Evolutionary conservation across 30 jellyfish, hydroid and myxozoan species (phyloP).

Genomic region (Nemopilema nomurai): DNA sequence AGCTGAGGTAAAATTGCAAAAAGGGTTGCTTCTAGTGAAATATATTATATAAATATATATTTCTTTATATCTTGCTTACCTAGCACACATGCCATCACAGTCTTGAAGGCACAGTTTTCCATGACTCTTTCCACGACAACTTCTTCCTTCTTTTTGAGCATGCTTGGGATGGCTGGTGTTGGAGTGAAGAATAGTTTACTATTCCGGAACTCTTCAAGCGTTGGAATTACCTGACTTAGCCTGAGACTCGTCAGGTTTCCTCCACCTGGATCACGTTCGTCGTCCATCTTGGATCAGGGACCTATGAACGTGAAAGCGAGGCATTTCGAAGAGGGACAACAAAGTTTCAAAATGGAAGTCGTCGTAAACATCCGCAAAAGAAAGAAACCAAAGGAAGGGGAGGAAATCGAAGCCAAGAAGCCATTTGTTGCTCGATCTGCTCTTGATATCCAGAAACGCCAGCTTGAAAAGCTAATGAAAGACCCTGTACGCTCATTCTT

Average conservation of each 20-base stretch:
- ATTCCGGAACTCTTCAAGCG: constrained; percentile 69
- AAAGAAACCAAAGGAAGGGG: constrained; percentile 33
- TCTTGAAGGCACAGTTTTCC: constrained; percentile 98
- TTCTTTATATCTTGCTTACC: constrained; percentile 68
- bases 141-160: constrained; percentile 89
- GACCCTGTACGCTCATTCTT: constrained; percentile 78
- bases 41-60: too few species aligned
- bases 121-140: constrained; percentile 94
- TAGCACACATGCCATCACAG: constrained; percentile 95
- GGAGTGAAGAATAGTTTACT: constrained; percentile 78
- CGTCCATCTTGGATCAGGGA: constrained; percentile 51
- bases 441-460: constrained; percentile 72
- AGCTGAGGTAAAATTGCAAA: too few species aligned
- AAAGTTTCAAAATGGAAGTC: constrained; percentile 32
- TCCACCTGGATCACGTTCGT: constrained; percentile 20
- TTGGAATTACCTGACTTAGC: constrained; percentile 84
- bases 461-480: constrained; percentile 85
- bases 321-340: background rate
- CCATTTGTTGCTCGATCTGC: constrained; percentile 57
- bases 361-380: constrained; percentile 55
- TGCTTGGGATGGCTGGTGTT: constrained; percentile 87
- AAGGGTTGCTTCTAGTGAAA: too few species aligned
- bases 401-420: constrained; percentile 53
- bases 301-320: too few species aligned
- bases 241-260: constrained; percentile 38